These are phyloP conservation scores for Micromesistius poutassou DNA, from an alignment of 2,797 vertebrate genomes.

Conservation along the genomic window DNA sequence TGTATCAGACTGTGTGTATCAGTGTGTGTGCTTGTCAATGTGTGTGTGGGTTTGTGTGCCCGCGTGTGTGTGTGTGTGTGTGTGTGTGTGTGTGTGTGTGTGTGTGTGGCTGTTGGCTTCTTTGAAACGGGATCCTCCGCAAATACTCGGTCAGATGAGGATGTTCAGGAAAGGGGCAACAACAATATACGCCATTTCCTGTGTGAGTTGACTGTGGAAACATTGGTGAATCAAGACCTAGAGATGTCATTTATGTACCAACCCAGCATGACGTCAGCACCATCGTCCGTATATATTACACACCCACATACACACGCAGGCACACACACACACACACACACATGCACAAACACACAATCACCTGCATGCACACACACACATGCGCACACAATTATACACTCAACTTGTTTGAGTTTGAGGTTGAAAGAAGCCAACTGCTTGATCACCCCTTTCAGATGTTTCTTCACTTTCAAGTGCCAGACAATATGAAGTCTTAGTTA, in stretches of 20 bases:
- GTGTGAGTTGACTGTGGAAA: not conserved
- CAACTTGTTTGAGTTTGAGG: not conserved
- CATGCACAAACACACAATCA: constrained; percentile 1
- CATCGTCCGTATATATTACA: not conserved
- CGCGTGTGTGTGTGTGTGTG: no score
- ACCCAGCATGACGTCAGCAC: not conserved
- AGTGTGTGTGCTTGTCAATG: no score
- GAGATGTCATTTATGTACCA: not conserved
- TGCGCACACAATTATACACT: not conserved
- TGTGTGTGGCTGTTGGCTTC: not conserved
- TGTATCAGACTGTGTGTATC: no score
- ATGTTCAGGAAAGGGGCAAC: not conserved
- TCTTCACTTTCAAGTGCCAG: not conserved
- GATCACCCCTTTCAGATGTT: not conserved
- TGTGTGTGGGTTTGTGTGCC: no score
- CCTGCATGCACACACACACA: constrained; percentile 1
- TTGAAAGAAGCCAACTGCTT: no score
- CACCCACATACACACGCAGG: constrained; percentile 13
- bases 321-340: constrained; percentile 5
- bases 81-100: no score
- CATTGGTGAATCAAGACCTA: not conserved
- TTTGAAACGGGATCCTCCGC: not conserved
- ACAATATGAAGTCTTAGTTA: not conserved
- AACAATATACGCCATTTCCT: not conserved
- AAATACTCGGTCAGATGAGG: not conserved